Conservation (phyloP, 2,888 invertebrate genomes). For the Corbicula japonica region DNA sequence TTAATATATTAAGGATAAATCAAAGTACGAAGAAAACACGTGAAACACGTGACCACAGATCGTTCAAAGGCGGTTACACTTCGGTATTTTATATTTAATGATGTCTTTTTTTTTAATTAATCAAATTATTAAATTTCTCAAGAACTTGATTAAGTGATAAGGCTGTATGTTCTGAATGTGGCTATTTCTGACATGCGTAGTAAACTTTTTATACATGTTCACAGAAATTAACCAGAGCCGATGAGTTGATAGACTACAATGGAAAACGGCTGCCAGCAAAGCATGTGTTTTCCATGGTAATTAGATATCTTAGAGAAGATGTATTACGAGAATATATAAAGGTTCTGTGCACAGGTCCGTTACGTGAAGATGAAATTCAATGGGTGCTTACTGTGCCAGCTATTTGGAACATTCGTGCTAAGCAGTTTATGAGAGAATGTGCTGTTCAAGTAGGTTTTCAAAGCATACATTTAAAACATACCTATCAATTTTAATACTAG, state of each 20-base stretch:
- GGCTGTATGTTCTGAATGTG: no score
- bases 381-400: conserved; percentile 27
- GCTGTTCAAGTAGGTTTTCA: no score
- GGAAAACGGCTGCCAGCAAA: conserved; percentile 22
- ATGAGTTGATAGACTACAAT: background rate
- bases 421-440: conserved; percentile 23
- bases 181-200: background rate
- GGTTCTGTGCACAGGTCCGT: background rate
- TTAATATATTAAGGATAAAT: no score
- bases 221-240: conserved; percentile 4
- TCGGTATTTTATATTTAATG: no score
- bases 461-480: no score
- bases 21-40: no score
- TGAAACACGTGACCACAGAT: no score
- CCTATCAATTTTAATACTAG: no score
- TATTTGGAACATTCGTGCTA: conserved; percentile 14
- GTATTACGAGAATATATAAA: background rate
- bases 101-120: no score
- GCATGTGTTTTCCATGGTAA: conserved; percentile 17
- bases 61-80: no score
- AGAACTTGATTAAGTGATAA: no score
- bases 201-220: background rate
- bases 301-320: conserved; percentile 14
- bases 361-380: conserved; percentile 4
- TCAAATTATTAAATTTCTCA: no score